Percentiles rank a stretch among this genome's conserved stretches.
Evolutionary conservation across 1,140 invertebrate species (phyloP).

Genomic region (Subanguina moxae): DNA sequence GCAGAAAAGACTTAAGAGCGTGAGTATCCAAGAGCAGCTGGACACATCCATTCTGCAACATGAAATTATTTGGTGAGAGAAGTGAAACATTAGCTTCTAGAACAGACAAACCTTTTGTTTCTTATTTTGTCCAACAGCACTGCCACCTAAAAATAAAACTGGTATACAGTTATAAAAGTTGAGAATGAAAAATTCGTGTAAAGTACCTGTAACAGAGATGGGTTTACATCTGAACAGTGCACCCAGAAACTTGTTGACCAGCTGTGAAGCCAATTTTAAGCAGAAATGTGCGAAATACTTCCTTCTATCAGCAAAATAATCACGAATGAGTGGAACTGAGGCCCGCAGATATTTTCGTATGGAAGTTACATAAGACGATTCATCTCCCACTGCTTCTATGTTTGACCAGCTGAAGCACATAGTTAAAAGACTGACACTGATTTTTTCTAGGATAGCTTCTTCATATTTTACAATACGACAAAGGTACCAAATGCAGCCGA

Average conservation of each 20-base stretch:
- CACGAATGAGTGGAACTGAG: constrained; percentile 80
- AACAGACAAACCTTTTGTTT: background rate
- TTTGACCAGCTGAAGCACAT: constrained; percentile 73
- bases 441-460: too few species aligned
- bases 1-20: constrained; percentile 88
- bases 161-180: background rate
- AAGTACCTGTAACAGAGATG: constrained; percentile 78
- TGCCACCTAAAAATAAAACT: background rate
- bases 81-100: background rate
- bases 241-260: constrained; percentile 78
- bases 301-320: constrained; percentile 77
- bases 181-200: background rate
- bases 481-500: too few species aligned
- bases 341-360: constrained; percentile 81
- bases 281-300: constrained; percentile 99
- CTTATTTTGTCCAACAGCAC: background rate
- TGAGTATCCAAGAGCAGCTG: constrained; percentile 95
- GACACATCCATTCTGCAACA: constrained; percentile 16
- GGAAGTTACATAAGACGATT: constrained; percentile 86
- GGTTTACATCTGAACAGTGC: constrained; percentile 90
- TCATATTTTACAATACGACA: too few species aligned
- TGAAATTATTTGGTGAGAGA: background rate
- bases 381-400: constrained; percentile 88
- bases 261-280: constrained; percentile 81
- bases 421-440: too few species aligned